Evolutionary conservation across 2,113 vertebrate genomes (phyloP).

Genomic region (Axis porcinus): DNA sequence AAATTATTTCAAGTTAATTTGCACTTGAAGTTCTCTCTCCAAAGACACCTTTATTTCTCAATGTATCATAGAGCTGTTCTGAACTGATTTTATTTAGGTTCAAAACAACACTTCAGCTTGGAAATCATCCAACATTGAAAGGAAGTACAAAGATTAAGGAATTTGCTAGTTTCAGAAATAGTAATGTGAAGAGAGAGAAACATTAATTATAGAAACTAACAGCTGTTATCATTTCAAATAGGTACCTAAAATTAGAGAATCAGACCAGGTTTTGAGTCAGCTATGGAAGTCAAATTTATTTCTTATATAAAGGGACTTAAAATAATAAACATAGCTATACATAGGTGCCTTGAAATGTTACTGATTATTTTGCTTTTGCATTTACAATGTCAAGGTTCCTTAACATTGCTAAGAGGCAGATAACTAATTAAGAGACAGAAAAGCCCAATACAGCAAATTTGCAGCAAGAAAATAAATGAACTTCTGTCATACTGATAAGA

Average conservation of each 20-base stretch:
- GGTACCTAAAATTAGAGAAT: background rate
- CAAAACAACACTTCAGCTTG: slow-evolving; percentile 63
- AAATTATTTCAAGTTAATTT: slow-evolving; percentile 72
- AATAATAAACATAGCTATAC: background rate
- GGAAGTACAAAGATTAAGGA: slow-evolving; percentile 31
- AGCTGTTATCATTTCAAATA: slow-evolving; percentile 36
- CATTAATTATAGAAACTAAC: slow-evolving; percentile 45
- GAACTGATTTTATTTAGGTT: slow-evolving; percentile 54
- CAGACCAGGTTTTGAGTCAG: background rate
- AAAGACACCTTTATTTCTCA: slow-evolving; percentile 68
- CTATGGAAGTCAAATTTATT: background rate
- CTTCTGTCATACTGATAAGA: slow-evolving; percentile 8
- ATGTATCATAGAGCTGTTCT: slow-evolving; percentile 27
- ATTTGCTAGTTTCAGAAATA: slow-evolving; percentile 49
- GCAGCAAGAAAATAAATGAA: slow-evolving; percentile 47
- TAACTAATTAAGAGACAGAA: slow-evolving; percentile 50
- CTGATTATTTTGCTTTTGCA: background rate
- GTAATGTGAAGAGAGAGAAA: slow-evolving; percentile 26
- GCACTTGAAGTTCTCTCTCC: slow-evolving; percentile 61
- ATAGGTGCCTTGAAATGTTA: background rate
- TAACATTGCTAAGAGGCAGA: slow-evolving; percentile 48
- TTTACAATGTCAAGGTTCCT: background rate
- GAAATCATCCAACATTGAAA: slow-evolving; percentile 52
- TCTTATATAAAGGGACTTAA: background rate
- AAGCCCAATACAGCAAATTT: slow-evolving; percentile 16